Evolutionary conservation across 2,888 invertebrate species (phyloP), one percentile per base, ranked within the genome.

Genomic region (Platerodrilus igneus): DNA sequence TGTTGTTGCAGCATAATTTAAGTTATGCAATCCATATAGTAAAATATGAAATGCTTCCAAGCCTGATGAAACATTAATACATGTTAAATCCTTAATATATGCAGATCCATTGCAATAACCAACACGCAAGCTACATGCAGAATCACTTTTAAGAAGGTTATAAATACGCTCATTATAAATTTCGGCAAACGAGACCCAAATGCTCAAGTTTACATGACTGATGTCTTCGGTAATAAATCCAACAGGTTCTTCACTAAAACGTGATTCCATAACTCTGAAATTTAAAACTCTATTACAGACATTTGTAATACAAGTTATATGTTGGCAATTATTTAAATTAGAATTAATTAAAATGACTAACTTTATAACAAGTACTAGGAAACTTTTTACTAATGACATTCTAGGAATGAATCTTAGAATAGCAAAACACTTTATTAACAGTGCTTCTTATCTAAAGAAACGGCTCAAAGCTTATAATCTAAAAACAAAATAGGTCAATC

Each of bases 131-230:
- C 44, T 50, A 29, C 34, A 53, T 38, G 58, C 64, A 1, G 70
- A 64, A 0, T 71, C 64, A 0, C 74, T 67, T 25, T 74, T 76
- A 19, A 95, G 66, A 14, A 94, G 69, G 65, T 95, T 94, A 60
- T 82, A 87, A n/a, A 93, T 78, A 1, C 77, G 74, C 59, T 94
- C 94, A 62, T 94, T 94, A 64, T 94, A 93, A 25, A 95, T 85
- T 65, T 94, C 93, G 0, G 82, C 81, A 67, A 88, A 91, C 0
- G 91, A 89, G 9, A 94, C 77, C 91, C 92, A 88, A 0, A 86
- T 70, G 14, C 71, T 68, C 10, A 72, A 63, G 9, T 66, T 60
- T 0, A 63, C 59, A 14, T 66, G 60, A 2, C 18, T 21, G n/a
- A 37, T 9, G 14, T 37, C 29, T 16, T 22, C 37, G 2, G n/a